A percentile compares a stretch with the other conserved stretches of the same genome.
Evolutionary conservation across 35 echinoderm and acorn worm species (phyloP).

Genomic region (Ptychodera flava): DNA sequence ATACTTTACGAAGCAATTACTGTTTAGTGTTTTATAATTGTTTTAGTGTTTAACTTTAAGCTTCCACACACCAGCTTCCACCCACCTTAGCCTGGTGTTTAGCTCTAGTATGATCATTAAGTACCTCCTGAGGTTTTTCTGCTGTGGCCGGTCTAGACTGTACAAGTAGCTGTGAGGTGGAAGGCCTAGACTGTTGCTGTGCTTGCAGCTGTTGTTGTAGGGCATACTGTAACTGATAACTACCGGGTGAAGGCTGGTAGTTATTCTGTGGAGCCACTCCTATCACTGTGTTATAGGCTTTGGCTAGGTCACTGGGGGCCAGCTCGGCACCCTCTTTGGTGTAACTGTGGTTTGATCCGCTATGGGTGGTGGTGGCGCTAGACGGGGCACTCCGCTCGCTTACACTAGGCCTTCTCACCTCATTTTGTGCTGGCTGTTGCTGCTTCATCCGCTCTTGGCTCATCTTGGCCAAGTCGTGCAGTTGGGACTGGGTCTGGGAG

Average conservation of each 20-base stretch:
- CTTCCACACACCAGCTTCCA: not conserved
- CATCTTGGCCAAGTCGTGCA: slow-evolving; percentile 11
- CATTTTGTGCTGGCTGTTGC: slow-evolving; percentile 1
- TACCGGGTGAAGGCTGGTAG: slow-evolving; percentile 42
- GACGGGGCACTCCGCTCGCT: not conserved
- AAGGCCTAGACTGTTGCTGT: not conserved
- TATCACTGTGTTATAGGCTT: slow-evolving; percentile 39
- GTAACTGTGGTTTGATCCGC: not conserved
- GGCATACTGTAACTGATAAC: slow-evolving; percentile 59
- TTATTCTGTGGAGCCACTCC: slow-evolving; percentile 29
- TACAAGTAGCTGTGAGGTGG: not conserved
- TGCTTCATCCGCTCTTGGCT: slow-evolving; percentile 14
- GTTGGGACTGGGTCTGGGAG: slow-evolving; percentile 21
- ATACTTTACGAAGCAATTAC: too few relatives aligned
- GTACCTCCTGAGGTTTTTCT: not conserved
- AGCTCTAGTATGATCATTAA: not conserved
- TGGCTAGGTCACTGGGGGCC: slow-evolving; percentile 19
- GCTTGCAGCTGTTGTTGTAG: slow-evolving; percentile 46
- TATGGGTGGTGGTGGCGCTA: not conserved
- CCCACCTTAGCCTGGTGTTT: not conserved
- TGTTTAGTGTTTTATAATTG: too few relatives aligned
- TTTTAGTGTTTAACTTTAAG: too few relatives aligned
- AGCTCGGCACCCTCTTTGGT: slow-evolving; percentile 10
- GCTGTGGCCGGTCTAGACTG: not conserved
- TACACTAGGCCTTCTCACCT: not conserved